Evolutionary conservation across 2,888 invertebrate genomes (phyloP).

Genomic region (Clitarchus hookeri): DNA sequence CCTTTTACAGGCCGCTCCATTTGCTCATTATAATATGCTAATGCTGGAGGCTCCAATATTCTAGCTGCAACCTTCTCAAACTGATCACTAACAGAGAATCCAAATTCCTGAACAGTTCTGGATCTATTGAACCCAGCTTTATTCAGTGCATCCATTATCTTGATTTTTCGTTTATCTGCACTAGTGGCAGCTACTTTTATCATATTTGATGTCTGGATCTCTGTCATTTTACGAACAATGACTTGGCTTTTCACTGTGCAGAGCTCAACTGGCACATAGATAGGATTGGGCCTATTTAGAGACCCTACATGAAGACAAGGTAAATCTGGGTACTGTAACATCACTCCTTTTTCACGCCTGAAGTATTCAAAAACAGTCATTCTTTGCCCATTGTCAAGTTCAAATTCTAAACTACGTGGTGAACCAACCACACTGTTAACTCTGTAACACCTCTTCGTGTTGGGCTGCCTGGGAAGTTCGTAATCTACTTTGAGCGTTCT

Average conservation of each 20-base stretch:
- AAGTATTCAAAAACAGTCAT: conserved; percentile 60
- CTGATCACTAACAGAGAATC: conserved; percentile 71
- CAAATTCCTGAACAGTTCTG: conserved; percentile 76
- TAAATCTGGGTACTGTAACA: conserved; percentile 66
- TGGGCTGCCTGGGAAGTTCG: conserved; percentile 55
- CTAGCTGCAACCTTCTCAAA: conserved; percentile 81
- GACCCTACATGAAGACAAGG: conserved; percentile 86
- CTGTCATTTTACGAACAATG: conserved; percentile 77
- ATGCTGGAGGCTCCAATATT: conserved; percentile 73
- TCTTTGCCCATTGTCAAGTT: conserved; percentile 26
- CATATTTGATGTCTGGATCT: conserved; percentile 84
- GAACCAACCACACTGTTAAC: conserved; percentile 55
- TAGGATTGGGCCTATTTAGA: conserved; percentile 60
- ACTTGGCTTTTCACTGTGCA: conserved; percentile 78
- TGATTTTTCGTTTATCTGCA: conserved; percentile 74
- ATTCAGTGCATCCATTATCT: conserved; percentile 70
- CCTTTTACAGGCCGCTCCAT: conserved; percentile 52
- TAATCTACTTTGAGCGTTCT: conserved; percentile 56
- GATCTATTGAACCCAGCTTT: conserved; percentile 52
- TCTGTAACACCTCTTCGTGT: conserved; percentile 54
- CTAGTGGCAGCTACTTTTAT: conserved; percentile 83
- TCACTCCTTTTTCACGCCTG: conserved; percentile 53
- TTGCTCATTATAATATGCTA: conserved; percentile 64
- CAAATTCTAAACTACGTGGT: conserved; percentile 47
- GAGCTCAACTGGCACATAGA: conserved; percentile 83